Evolutionary conservation across 2,797 vertebrate genomes (phyloP).

Genomic region (Danio jaintianensis): DNA sequence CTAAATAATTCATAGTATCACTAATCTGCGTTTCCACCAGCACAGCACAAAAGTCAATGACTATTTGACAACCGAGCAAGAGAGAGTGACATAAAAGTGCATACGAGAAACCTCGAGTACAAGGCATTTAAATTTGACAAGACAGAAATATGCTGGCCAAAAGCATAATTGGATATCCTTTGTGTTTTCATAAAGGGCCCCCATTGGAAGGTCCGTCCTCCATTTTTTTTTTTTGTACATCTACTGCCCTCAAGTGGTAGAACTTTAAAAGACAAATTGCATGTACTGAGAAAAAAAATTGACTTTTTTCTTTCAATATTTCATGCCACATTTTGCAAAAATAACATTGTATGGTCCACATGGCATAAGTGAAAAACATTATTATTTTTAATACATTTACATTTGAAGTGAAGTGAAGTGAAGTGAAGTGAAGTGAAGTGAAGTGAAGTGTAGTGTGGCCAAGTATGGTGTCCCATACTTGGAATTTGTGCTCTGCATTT

Average conservation of each 20-base stretch:
- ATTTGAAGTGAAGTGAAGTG: no score
- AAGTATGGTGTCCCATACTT: no score
- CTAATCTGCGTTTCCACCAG: constrained; percentile 53
- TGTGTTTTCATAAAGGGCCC: not conserved
- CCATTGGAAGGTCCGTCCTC: not conserved
- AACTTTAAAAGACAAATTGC: not conserved
- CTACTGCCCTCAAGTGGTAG: constrained; percentile 75
- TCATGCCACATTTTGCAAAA: not conserved
- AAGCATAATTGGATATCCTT: constrained; percentile 38
- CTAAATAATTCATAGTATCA: constrained; percentile 53
- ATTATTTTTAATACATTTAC: not conserved
- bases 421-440: no score
- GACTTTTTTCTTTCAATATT: not conserved
- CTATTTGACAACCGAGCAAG: constrained; percentile 36
- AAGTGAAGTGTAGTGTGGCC: no score
- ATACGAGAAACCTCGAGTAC: constrained; percentile 32
- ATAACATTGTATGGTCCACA: no score
- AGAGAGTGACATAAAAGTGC: constrained; percentile 46
- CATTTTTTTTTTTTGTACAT: constrained; percentile 55
- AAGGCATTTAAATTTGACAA: constrained; percentile 47
- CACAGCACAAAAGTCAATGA: constrained; percentile 47
- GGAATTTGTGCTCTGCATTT: no score
- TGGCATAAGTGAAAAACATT: no score
- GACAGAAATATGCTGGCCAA: constrained; percentile 35
- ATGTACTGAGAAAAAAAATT: no score